Percentiles rank a stretch among this genome's conserved stretches.
phyloP scores from a whole-genome alignment of 2,797 vertebrate species.

The Hipposideros larvatus region DNA sequence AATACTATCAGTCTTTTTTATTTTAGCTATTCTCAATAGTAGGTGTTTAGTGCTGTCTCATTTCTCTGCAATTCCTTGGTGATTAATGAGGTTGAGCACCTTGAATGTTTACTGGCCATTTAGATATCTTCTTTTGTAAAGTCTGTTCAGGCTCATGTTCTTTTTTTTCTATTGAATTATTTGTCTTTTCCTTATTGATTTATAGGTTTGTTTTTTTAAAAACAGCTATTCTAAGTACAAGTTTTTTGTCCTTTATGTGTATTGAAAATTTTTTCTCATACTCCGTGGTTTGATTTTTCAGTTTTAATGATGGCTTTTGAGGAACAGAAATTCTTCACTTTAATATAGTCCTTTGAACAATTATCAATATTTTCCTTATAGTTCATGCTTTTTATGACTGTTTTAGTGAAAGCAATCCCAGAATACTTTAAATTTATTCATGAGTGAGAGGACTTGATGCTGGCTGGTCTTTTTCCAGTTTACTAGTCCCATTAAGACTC shows the following conservation, averaged over 20 bases:
- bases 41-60: neutral
- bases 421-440: constrained; percentile 18
- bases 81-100: neutral
- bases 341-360: constrained; percentile 11
- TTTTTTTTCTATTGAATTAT: constrained; percentile 36
- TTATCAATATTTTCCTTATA: neutral
- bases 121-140: constrained; percentile 9
- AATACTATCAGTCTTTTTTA: neutral
- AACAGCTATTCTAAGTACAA: neutral
- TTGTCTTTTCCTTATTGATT: constrained; percentile 18
- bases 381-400: constrained; percentile 28
- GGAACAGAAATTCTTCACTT: constrained; percentile 27
- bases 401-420: constrained; percentile 28
- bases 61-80: constrained; percentile 12
- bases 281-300: constrained; percentile 15
- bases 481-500: neutral
- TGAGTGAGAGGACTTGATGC: constrained; percentile 17
- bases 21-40: neutral
- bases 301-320: constrained; percentile 16
- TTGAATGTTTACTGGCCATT: neutral
- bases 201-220: neutral
- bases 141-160: neutral
- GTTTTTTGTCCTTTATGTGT: neutral
- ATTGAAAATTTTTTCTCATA: constrained; percentile 41
- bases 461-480: constrained; percentile 18